Evolutionary conservation across 2,113 vertebrate species (phyloP).

Genomic region (Pygoscelis adeliae): DNA sequence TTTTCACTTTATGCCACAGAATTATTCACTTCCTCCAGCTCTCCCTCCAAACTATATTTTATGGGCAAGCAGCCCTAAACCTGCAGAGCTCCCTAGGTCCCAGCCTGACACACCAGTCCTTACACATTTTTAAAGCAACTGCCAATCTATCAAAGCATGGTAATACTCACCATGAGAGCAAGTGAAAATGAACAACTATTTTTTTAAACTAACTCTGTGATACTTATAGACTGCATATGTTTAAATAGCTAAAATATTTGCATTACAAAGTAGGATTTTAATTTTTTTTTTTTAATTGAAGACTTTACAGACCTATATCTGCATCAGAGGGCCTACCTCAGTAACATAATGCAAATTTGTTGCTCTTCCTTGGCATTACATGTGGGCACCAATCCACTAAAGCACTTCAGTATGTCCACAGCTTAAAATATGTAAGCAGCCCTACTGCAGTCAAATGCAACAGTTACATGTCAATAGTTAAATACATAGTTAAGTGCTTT

Average conservation of each 20-base stretch:
- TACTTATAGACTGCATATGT: neutral
- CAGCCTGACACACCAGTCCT: neutral
- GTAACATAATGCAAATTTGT: neutral
- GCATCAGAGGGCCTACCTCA: neutral
- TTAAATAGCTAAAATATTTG: neutral
- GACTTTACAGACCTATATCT: neutral
- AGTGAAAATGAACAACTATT: neutral
- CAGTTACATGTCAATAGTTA: neutral
- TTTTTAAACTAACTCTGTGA: neutral
- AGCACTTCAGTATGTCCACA: neutral
- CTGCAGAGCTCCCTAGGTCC: neutral
- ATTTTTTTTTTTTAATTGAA: neutral
- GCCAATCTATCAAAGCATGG: neutral
- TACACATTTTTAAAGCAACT: neutral
- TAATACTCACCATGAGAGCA: neutral
- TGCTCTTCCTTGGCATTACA: neutral
- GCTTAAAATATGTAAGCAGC: neutral
- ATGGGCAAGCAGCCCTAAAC: neutral
- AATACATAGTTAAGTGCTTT: neutral
- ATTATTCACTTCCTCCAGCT: neutral
- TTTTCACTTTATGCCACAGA: neutral
- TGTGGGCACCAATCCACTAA: neutral
- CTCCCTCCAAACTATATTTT: neutral
- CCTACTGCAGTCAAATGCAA: neutral
- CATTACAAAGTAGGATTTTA: neutral